A percentile compares a stretch with the other conserved stretches of the same genome.
Conservation (phyloP, 1,140 invertebrate species). For the Dinothrombium tinctorium region DNA sequence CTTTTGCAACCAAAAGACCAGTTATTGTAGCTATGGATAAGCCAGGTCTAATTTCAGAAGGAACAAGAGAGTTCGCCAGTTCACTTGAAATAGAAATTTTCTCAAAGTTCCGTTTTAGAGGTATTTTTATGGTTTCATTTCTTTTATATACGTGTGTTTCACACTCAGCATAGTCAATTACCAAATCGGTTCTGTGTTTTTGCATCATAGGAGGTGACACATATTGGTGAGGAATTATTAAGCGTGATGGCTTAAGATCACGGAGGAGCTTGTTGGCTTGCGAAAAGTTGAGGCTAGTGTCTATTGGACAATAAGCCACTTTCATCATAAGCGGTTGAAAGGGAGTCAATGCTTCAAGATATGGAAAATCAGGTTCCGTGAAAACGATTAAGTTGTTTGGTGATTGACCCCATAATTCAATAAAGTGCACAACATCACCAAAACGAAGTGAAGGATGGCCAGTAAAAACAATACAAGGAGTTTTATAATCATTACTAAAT, state of each 20-base stretch:
- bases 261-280: slow-evolving; percentile 85
- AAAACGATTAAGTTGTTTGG: slow-evolving; percentile 75
- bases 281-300: slow-evolving; percentile 74
- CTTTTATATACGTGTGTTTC: slow-evolving; percentile 7
- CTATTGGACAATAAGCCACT: slow-evolving; percentile 82
- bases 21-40: slow-evolving; percentile 49
- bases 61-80: slow-evolving; percentile 42
- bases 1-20: slow-evolving; percentile 38
- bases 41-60: slow-evolving; percentile 46
- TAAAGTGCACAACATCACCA: slow-evolving; percentile 86
- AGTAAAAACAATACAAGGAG: slow-evolving; percentile 83
- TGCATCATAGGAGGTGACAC: slow-evolving; percentile 9
- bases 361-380: slow-evolving; percentile 78
- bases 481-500: slow-evolving; percentile 24
- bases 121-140: slow-evolving; percentile 6
- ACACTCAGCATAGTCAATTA: slow-evolving; percentile 10
- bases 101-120: slow-evolving; percentile 9
- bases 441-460: slow-evolving; percentile 89
- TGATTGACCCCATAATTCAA: slow-evolving; percentile 77
- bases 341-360: slow-evolving; percentile 70
- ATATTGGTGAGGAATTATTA: slow-evolving; percentile 31
- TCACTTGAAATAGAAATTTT: slow-evolving; percentile 6
- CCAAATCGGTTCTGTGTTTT: slow-evolving; percentile 11
- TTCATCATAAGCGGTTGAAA: slow-evolving; percentile 88
- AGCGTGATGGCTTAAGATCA: slow-evolving; percentile 59